Base-by-base conservation (phyloP, 37 sponge, comb jelly and placozoan species). In the Crambe crambe region DNA sequence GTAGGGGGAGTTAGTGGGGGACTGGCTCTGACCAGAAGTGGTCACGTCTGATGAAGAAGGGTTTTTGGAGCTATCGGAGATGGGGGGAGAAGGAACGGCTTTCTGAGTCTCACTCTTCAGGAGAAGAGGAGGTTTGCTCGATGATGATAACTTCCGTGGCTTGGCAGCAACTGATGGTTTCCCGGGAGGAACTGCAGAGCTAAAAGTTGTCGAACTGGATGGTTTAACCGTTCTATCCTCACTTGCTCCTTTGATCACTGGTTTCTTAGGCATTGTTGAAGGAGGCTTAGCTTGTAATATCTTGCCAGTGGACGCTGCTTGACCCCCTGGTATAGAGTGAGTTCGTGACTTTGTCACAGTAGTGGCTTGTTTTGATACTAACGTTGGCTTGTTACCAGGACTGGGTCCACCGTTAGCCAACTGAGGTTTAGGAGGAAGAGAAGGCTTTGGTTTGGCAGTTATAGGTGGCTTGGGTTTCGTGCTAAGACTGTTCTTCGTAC, bases 11-110 rank as follows among this genome's bases (percentile, higher is more conserved):
- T 10, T 22, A 54, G 56, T 26, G 10, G 79, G 69, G 56, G 69
- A 79, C 25, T 79, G 79, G 79, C 79, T 79, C 0, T 40, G 77
- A 6, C 77, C 80, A 25, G 80, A 70, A 0, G 82, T 25, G 9
- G 74, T 26, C 4, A 36, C 66, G 43, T 73, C 63, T 59, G 63
- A 64, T 30, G 64, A 63, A 10, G 69, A 79, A 17, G 34, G 22
- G 27, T 41, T 44, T 37, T 79, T 79, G 15, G 69, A 79, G 43
- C 71, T 70, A 36, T 68, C 54, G 37, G 79, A 59, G 2, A 42
- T 4, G 15, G 62, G 37, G 6, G 62, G n/a, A 26, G 51, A 47
- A 12, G 51, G 12, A 15, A 47, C 51, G 51, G 51, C 12, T 47
- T 47, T 47, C 51, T 15, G 51, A 15, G 6, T 47, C 51, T 15